Evolutionary conservation across 2,797 vertebrate species (phyloP).

Genomic region (Meriones psammophilus): DNA sequence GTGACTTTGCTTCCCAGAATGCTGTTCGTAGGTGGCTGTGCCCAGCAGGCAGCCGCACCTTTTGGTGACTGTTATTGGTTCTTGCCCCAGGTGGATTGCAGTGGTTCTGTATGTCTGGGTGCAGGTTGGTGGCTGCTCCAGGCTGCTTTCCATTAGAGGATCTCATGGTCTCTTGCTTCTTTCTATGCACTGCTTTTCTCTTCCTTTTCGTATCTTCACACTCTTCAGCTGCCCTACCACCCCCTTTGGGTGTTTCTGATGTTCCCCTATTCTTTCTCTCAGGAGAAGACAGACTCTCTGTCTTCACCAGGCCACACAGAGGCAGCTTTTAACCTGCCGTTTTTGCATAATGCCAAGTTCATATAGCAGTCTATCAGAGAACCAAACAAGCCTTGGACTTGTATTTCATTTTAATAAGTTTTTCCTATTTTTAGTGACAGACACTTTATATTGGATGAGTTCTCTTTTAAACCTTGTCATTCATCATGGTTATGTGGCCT

Average conservation of each 20-base stretch:
- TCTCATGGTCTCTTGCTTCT: not conserved
- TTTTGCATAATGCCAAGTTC: not conserved
- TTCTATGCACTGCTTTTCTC: not conserved
- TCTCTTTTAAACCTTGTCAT: constrained; percentile 51
- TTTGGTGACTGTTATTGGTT: not conserved
- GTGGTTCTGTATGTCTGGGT: not conserved
- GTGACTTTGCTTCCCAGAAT: not conserved
- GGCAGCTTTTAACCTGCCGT: not conserved
- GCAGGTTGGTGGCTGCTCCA: not conserved
- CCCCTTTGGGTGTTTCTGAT: not conserved
- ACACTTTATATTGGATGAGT: not conserved
- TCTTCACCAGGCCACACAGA: not conserved
- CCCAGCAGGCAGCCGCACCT: not conserved
- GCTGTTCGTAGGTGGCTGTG: not conserved
- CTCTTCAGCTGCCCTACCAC: not conserved
- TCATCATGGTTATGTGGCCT: not conserved
- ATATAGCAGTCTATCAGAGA: not conserved
- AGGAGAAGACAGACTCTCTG: not conserved
- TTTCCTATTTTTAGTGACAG: not conserved
- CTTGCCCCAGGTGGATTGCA: not conserved
- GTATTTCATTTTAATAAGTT: constrained; percentile 3
- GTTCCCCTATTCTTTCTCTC: not conserved
- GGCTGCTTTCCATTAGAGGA: not conserved
- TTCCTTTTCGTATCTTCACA: no score
- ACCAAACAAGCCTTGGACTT: not conserved